phyloP scores from a whole-genome alignment of 1,140 invertebrate species.

The Euura saliciscinereae region DNA sequence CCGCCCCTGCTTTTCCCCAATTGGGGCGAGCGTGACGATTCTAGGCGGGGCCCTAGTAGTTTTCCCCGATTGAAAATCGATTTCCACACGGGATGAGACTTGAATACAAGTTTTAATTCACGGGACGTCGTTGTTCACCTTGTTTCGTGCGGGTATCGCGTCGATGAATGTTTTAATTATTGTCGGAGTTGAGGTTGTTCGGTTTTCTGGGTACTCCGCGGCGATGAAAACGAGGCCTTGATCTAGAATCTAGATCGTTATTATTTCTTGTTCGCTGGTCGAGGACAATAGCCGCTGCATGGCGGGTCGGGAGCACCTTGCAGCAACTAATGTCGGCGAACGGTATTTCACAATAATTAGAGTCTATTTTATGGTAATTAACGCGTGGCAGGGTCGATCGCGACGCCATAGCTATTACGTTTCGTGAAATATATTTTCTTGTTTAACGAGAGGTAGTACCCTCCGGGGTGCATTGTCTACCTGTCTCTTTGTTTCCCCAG shows the following conservation, averaged over 20 bases:
- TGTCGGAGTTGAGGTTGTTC: neutral
- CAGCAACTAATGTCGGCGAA: neutral
- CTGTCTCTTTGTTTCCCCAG: conserved; percentile 9
- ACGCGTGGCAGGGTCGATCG: conserved; percentile 9
- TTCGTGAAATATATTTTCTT: conserved; percentile 13
- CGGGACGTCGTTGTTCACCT: no score
- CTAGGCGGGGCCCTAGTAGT: no score
- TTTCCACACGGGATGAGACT: neutral
- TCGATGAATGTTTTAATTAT: no score
- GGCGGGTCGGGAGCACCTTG: neutral
- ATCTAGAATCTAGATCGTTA: conserved; percentile 7
- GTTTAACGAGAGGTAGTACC: conserved; percentile 11
- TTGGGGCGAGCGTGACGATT: no score
- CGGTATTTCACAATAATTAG: conserved; percentile 12
- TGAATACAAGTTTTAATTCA: no score
- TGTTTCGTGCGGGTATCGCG: no score
- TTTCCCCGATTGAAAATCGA: no score
- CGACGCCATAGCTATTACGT: conserved; percentile 5
- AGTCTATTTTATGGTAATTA: conserved; percentile 13
- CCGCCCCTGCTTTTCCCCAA: no score
- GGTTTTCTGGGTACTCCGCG: conserved; percentile 7
- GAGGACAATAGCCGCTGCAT: neutral
- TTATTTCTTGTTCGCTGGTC: neutral
- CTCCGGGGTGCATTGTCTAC: conserved; percentile 9
- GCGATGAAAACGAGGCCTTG: conserved; percentile 13